Evolutionary conservation across 2,113 vertebrate species (phyloP), one percentile per base, ranked within the genome.

Genomic region (Electrona antarctica): DNA sequence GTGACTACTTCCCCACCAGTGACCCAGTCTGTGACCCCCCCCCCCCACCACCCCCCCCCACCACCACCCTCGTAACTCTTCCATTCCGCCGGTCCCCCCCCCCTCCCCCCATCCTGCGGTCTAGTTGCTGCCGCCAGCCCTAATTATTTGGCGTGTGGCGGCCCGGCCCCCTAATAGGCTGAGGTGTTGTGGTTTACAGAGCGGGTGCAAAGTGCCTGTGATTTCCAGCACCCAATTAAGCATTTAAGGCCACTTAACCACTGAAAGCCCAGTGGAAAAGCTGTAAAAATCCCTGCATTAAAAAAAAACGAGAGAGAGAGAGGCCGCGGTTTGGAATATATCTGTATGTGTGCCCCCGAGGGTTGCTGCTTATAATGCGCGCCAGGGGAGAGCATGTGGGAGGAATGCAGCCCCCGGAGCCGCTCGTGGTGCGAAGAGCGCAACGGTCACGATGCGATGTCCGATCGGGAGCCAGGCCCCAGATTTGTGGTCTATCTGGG

Each of bases 181-280:
- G 62, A 87, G 89, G 83, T 88, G 87, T 88, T 85, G 87, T 71
- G 85, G 86, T 91, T 93, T 91, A 93, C 83, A 86, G 78, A 85
- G 79, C 68, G 76, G 78, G 86, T 90, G 90, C 83, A 88, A 92
- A 92, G 83, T 87, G 87, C 79, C 91, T 88, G 89, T 91, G 85
- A 91, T 89, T 92, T 92, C 91, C 91, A 91, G 85, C 91, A 92
- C 87, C 90, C 83, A 87, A 88, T 92, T 88, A 91, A 91, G 89
- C 83, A 90, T 87, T 90, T 87, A 88, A 78, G 76, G 84, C 84
- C 82, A 86, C 76, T 89, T 88, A 86, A 88, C 84, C 77, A 80
- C 76, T 82, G 69, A 83, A 90, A 89, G 81, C 76, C 86, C 81
- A 82, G 87, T 85, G 80, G 87, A 90, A 86, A 86, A 84, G 78